Conservation (phyloP, 2,113 vertebrate genomes). For the Lepus europaeus region DNA sequence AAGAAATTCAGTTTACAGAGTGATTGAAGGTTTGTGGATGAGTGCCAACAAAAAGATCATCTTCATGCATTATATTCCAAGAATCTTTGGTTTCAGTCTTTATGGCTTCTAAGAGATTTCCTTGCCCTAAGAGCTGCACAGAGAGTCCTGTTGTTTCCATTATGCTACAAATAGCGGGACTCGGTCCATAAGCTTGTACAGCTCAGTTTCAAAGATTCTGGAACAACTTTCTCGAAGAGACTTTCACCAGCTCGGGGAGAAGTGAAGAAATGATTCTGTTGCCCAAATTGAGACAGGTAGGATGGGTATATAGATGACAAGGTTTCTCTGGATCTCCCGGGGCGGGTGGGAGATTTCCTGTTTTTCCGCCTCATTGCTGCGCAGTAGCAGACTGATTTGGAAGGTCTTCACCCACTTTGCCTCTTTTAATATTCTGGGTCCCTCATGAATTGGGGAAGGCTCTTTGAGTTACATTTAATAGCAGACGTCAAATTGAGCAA, state of each 20-base stretch:
- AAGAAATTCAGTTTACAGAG: conserved; percentile 61
- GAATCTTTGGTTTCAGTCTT: conserved; percentile 63
- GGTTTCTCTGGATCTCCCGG: not conserved
- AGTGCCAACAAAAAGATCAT: conserved; percentile 60
- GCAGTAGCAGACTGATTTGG: conserved; percentile 46
- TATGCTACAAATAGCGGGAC: not conserved
- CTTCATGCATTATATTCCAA: conserved; percentile 50
- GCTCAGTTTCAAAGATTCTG: conserved; percentile 19
- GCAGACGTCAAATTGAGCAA: conserved; percentile 67
- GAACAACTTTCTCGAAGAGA: not conserved
- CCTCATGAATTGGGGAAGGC: conserved; percentile 53
- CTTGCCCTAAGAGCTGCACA: not conserved
- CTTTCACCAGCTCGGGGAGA: not conserved
- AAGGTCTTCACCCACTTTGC: conserved; percentile 46
- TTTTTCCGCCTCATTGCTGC: conserved; percentile 62
- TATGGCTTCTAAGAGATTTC: conserved; percentile 50
- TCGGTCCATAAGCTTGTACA: not conserved
- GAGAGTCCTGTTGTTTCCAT: conserved; percentile 56
- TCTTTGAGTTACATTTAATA: conserved; percentile 73
- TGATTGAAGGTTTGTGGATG: conserved; percentile 67
- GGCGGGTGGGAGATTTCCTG: not conserved
- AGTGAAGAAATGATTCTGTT: not conserved
- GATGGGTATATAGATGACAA: not conserved
- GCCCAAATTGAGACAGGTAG: not conserved
- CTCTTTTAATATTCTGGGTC: conserved; percentile 71